These are phyloP conservation scores for Hylyphantes graminicola DNA, from an alignment of 1,140 invertebrate genomes.

Conservation along the genomic window DNA sequence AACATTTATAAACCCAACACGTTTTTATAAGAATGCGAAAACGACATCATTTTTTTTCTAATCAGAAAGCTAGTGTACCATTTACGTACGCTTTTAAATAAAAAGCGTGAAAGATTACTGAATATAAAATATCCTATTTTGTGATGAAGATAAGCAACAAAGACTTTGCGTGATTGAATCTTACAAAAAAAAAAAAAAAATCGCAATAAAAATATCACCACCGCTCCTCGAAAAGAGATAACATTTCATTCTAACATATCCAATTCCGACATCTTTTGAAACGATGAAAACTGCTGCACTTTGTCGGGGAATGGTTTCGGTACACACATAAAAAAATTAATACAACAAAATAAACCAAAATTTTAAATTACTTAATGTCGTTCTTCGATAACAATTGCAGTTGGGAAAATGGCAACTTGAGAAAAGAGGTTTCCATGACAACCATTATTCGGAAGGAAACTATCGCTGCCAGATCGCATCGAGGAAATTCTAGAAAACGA, in stretches of 20 bases:
- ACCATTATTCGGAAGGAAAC: slow-evolving; percentile 55
- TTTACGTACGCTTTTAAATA: not conserved
- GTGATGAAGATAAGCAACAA: not conserved
- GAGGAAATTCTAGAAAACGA: slow-evolving; percentile 49
- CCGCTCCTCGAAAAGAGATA: slow-evolving; percentile 33
- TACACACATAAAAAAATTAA: slow-evolving; percentile 14
- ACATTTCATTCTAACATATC: slow-evolving; percentile 43
- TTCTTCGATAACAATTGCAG: slow-evolving; percentile 58
- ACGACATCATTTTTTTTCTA: not conserved
- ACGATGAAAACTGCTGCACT: slow-evolving; percentile 56
- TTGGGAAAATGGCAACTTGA: slow-evolving; percentile 55
- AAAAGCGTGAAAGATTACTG: slow-evolving; percentile 4
- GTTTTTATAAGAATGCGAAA: not conserved
- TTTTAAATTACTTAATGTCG: slow-evolving; percentile 58
- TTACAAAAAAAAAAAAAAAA: slow-evolving; percentile 14
- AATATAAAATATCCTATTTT: slow-evolving; percentile 12
- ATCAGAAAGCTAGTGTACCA: not conserved
- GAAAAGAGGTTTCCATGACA: slow-evolving; percentile 45
- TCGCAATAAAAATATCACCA: not conserved
- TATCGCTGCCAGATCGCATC: slow-evolving; percentile 53
- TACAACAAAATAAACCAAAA: slow-evolving; percentile 46
- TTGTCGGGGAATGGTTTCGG: slow-evolving; percentile 25
- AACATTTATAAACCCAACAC: too few species aligned
- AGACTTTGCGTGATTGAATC: not conserved
- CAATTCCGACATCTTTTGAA: slow-evolving; percentile 39